These are phyloP conservation scores for Neopelma chrysocephalum DNA, from an alignment of 2,797 vertebrate species.

Conservation along the genomic window DNA sequence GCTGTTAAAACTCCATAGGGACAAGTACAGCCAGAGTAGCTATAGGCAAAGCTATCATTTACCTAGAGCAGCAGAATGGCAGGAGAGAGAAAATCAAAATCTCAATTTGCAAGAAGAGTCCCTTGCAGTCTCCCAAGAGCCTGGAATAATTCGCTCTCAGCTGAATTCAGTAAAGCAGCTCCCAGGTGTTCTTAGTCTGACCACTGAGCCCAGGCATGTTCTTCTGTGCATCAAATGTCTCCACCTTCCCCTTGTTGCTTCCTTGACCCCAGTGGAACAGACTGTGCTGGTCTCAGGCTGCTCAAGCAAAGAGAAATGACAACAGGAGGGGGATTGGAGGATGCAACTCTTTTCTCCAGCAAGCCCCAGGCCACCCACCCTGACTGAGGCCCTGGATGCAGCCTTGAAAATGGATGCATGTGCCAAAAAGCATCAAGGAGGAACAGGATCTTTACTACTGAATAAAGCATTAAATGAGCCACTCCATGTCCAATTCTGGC, in stretches of 20 bases:
- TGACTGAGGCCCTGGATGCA: not conserved
- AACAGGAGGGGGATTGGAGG: not conserved
- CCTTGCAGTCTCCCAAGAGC: not conserved
- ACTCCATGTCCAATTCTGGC: not conserved
- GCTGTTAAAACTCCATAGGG: not conserved
- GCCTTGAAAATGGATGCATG: not conserved
- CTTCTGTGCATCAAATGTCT: not conserved
- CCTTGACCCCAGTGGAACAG: not conserved
- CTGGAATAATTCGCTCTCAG: not conserved
- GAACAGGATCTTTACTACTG: not conserved
- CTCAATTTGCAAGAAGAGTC: accelerated
- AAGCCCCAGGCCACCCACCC: not conserved
- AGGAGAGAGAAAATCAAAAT: not conserved
- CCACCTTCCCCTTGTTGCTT: not conserved
- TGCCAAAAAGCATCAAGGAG: not conserved
- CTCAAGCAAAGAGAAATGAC: not conserved
- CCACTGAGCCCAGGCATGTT: not conserved
- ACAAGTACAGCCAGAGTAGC: not conserved
- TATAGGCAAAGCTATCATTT: not conserved
- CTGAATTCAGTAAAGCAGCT: not conserved
- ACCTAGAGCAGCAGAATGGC: not conserved
- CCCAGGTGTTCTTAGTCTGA: not conserved
- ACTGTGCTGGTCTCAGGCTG: not conserved
- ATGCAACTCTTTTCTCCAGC: not conserved
- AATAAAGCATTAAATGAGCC: not conserved